Percentiles rank a stretch among this genome's conserved stretches.
phyloP scores from a whole-genome alignment of 2,797 vertebrate species.

The Neosalanx taihuensis region DNA sequence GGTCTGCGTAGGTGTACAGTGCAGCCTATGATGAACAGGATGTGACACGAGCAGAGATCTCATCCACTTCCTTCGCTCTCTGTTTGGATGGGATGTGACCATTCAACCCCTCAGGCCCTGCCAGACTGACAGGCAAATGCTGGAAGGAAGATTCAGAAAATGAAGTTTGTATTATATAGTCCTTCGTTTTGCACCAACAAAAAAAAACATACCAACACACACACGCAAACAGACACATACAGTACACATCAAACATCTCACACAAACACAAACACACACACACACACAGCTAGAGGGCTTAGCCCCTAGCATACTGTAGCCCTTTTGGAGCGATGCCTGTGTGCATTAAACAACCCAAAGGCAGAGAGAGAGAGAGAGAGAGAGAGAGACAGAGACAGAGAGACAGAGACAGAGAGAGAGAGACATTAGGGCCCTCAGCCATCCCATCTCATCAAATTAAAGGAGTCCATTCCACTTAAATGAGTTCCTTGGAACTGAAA shows the following conservation, averaged over 20 bases:
- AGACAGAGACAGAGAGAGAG: slow-evolving; percentile 42
- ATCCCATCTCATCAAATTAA: slow-evolving; percentile 74
- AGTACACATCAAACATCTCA: not conserved
- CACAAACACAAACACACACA: not conserved
- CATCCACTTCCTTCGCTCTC: slow-evolving; percentile 64
- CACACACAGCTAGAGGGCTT: slow-evolving; percentile 52
- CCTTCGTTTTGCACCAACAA: slow-evolving; percentile 66
- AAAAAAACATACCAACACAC: slow-evolving; percentile 7
- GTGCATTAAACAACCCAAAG: slow-evolving; percentile 78
- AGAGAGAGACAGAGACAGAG: slow-evolving; percentile 55
- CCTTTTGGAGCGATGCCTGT: slow-evolving; percentile 75
- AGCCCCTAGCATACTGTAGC: slow-evolving; percentile 72
- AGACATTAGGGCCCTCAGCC: slow-evolving; percentile 74
- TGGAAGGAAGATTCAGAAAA: slow-evolving; percentile 70
- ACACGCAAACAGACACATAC: not conserved
- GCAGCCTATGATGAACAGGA: too few species aligned
- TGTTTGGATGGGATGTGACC: slow-evolving; percentile 77
- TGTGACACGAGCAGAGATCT: not conserved
- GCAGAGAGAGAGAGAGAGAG: not conserved
- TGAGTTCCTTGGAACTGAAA: slow-evolving; percentile 59
- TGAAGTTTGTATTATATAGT: slow-evolving; percentile 65
- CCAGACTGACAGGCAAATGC: slow-evolving; percentile 79
- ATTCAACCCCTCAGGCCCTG: slow-evolving; percentile 79
- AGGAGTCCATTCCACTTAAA: slow-evolving; percentile 60
- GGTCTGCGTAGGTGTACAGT: too few species aligned